Conservation (phyloP, 2,113 vertebrate genomes). For the Coryphaenoides rupestris region DNA sequence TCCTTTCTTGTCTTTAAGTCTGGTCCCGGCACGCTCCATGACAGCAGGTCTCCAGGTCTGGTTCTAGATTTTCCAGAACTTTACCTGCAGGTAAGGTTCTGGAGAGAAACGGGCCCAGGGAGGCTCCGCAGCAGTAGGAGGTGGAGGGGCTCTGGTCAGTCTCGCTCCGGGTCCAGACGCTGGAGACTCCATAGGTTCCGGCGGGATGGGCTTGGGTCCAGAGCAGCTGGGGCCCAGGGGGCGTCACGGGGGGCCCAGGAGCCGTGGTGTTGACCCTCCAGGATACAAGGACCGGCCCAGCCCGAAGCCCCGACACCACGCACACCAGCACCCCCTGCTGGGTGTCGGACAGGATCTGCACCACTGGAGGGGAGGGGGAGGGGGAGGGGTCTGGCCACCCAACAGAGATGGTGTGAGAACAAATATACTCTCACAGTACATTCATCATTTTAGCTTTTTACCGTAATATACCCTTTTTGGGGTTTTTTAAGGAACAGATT, state of each 20-base stretch:
- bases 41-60: too few relatives aligned
- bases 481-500: too few relatives aligned
- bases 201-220: conserved; percentile 10
- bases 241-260: neutral
- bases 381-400: too few relatives aligned
- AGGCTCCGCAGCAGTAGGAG: conserved; percentile 42
- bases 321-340: conserved; percentile 37
- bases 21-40: too few relatives aligned
- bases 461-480: too few relatives aligned
- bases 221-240: neutral
- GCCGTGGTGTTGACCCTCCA: conserved; percentile 38
- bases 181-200: conserved; percentile 25
- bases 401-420: too few relatives aligned
- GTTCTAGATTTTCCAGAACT: too few relatives aligned
- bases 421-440: too few relatives aligned
- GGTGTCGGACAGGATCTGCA: conserved; percentile 17
- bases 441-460: too few relatives aligned
- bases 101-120: neutral
- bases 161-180: conserved; percentile 24
- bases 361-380: neutral
- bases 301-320: conserved; percentile 13
- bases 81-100: too few relatives aligned
- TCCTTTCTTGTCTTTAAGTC: too few relatives aligned
- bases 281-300: conserved; percentile 20
- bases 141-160: conserved; percentile 21